Evolutionary conservation across 2,113 vertebrate species (phyloP), one percentile per base, ranked within the genome.

Genomic region (Labeo rohita): DNA sequence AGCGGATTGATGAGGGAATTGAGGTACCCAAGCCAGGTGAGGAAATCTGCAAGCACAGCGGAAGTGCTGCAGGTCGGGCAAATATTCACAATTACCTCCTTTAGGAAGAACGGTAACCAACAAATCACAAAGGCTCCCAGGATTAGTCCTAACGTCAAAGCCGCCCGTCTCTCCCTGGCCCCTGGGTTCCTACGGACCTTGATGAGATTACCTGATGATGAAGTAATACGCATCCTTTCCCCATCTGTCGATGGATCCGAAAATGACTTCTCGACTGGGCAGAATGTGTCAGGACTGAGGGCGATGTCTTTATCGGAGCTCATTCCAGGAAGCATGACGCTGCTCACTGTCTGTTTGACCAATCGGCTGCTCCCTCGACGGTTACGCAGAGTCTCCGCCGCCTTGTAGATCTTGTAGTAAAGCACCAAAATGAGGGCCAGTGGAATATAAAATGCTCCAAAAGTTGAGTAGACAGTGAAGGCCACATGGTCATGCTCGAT

Each of bases 341-440:
- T 96, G 1, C 95, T 96, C 72, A 93, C 85, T 8, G 96, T 94
- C 83, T 95, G 95, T 87, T 94, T 95, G 36, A 92, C 75, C 0
- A 96, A 93, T 8, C 94, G 92, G 83, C 96, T 96, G 79, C 94
- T 78, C 0, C 94, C 95, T 85, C 96, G 92, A 79, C 95, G 95
- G 91, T 96, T 95, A 85, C 94, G 94, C 68, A 97, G 95, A 0
- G 91, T 95, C 90, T 96, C 95, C 63, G 96, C 96, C 47, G 96
- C 96, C 81, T 93, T 95, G 89, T 97, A 97, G 92, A 97, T 97
- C 93, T 96, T 97, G 91, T 96, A 97, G 84, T 97, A 97, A 83
- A 97, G 96, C 77, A 97, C 96, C 87, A 97, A 90, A 89, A 97
- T 97, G 89, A 97, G 89, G 61, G 94, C 87, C 21, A 97, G 89